Conservation (phyloP, 2,797 vertebrate species). For the Peromyscus aztecus region DNA sequence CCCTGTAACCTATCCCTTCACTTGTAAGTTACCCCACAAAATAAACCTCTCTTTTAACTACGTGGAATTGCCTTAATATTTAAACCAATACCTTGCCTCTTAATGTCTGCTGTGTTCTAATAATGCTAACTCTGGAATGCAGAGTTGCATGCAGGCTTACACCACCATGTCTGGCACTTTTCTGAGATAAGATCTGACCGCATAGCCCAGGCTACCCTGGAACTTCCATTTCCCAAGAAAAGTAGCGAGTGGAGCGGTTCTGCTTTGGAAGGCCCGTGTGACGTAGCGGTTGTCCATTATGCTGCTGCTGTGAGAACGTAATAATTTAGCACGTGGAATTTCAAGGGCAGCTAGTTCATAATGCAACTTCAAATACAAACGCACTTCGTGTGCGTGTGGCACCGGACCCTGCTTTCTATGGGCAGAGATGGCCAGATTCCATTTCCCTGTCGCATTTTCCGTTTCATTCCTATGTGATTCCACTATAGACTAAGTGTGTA, state of each 20-base stretch:
- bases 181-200: no score
- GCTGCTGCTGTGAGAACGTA: neutral
- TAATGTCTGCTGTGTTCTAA: neutral
- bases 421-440: neutral
- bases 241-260: neutral
- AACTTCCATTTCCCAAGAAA: neutral
- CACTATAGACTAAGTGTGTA: neutral
- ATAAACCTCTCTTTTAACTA: no score
- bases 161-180: neutral
- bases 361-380: neutral
- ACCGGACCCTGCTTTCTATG: neutral
- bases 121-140: neutral
- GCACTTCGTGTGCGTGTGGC: neutral
- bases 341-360: neutral
- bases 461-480: neutral
- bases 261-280: neutral
- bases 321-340: neutral
- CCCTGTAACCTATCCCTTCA: no score
- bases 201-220: neutral
- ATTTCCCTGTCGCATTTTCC: neutral
- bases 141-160: neutral
- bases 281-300: neutral
- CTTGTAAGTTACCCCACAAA: no score
- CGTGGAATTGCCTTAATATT: no score
- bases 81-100: neutral